phyloP scores from a whole-genome alignment of 2,113 vertebrate species.

The Oreotrochilus melanogaster region DNA sequence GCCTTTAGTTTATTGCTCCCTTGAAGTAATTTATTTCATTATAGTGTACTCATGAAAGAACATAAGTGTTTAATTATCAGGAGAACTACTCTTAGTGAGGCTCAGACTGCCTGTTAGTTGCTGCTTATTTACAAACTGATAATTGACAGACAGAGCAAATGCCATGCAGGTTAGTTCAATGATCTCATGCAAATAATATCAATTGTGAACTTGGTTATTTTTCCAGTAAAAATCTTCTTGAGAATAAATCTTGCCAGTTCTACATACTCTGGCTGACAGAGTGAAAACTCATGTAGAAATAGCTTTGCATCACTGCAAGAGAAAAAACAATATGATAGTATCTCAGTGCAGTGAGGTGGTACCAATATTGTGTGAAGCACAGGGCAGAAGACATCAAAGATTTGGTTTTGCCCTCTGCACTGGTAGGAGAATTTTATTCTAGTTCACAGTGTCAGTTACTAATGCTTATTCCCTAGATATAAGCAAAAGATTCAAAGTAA shows the following conservation, averaged over 20 bases:
- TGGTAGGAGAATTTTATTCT: background rate
- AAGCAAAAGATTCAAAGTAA: background rate
- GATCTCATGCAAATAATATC: background rate
- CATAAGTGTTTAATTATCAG: slow-evolving; percentile 69
- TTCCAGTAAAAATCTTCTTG: background rate
- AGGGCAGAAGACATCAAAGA: rapidly evolving
- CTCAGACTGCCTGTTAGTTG: slow-evolving; percentile 17
- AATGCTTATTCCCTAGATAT: background rate
- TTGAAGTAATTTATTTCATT: slow-evolving; percentile 70
- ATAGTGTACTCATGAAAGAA: slow-evolving; percentile 65
- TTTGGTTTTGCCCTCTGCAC: background rate
- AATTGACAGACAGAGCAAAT: slow-evolving; percentile 12
- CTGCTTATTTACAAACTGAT: background rate
- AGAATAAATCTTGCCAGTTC: background rate
- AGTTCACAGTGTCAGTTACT: background rate
- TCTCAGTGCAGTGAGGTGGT: background rate
- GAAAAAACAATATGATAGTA: background rate
- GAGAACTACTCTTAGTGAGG: slow-evolving; percentile 55
- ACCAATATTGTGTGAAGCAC: background rate
- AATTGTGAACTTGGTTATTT: background rate
- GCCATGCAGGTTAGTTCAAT: background rate
- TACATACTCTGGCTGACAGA: background rate
- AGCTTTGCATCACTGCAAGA: background rate
- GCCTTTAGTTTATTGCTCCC: slow-evolving; percentile 66
- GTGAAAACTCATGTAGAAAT: background rate